A percentile compares a stretch with the other conserved stretches of the same genome.
Conservation (phyloP, 2,113 vertebrate species). For the Callithrix jacchus region DNA sequence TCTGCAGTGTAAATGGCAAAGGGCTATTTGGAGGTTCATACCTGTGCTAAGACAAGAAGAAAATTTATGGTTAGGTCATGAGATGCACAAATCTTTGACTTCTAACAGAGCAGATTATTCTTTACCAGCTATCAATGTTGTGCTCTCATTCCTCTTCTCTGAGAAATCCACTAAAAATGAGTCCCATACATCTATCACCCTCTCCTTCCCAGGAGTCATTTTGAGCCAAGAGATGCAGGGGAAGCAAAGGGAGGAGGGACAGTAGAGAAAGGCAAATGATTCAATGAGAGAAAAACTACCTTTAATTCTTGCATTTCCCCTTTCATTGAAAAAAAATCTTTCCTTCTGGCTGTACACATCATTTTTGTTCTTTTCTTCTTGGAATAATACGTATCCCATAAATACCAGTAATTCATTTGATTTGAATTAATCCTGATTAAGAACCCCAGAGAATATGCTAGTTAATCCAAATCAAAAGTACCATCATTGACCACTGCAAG, state of each 20-base stretch:
- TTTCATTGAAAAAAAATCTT: neutral
- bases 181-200: too few species aligned
- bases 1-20: neutral
- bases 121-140: neutral
- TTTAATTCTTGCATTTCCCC: neutral
- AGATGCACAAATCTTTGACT: too few species aligned
- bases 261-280: too few species aligned
- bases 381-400: neutral
- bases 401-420: neutral
- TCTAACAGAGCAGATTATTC: too few species aligned
- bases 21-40: too few species aligned
- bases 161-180: neutral
- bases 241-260: too few species aligned
- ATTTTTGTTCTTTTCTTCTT: neutral
- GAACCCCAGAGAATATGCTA: neutral
- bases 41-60: too few species aligned
- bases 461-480: neutral
- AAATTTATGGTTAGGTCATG: too few species aligned
- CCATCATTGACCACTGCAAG: too few species aligned
- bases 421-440: neutral
- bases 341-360: neutral
- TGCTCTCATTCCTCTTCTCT: neutral
- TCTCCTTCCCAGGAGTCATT: too few species aligned
- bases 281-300: too few species aligned
- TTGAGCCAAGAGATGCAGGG: too few species aligned